Evolutionary conservation across 2,797 vertebrate genomes (phyloP).

Genomic region (Pagetopsis macropterus): DNA sequence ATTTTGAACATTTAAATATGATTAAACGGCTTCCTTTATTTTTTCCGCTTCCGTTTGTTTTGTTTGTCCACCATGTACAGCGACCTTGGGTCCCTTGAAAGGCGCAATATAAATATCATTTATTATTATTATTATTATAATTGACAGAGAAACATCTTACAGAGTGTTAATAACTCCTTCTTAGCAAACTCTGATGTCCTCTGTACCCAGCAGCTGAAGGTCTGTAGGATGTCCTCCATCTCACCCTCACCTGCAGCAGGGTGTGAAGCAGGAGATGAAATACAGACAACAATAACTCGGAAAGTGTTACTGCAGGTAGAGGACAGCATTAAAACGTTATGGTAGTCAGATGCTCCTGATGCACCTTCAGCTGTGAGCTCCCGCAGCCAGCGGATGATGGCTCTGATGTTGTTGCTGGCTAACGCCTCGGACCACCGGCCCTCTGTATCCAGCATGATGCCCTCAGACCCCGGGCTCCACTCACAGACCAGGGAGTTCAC

Average conservation of each 20-base stretch:
- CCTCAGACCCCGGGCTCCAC: neutral
- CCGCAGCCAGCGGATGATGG: conserved; percentile 58
- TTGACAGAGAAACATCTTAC: conserved; percentile 45
- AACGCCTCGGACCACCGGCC: conserved; percentile 68
- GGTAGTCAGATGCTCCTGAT: neutral
- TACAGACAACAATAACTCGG: conserved; percentile 6
- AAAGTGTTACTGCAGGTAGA: neutral
- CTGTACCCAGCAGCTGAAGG: conserved; percentile 71
- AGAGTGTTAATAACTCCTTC: conserved; percentile 71
- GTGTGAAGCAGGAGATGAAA: neutral
- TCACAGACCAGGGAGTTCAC: neutral
- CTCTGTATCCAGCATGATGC: conserved; percentile 58
- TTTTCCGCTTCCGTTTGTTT: no score
- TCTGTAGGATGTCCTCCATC: conserved; percentile 32
- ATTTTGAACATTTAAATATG: neutral
- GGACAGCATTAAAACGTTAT: conserved; percentile 1
- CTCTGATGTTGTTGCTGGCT: conserved; percentile 65
- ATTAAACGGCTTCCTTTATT: no score
- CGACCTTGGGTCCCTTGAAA: no score
- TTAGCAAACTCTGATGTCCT: conserved; percentile 65
- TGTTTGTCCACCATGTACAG: no score
- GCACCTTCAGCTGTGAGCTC: conserved; percentile 56
- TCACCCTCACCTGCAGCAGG: conserved; percentile 42
- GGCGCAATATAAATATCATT: no score
- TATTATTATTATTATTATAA: neutral